Evolutionary conservation across 2,797 vertebrate species (phyloP).

Genomic region (Coregonus sp.): DNA sequence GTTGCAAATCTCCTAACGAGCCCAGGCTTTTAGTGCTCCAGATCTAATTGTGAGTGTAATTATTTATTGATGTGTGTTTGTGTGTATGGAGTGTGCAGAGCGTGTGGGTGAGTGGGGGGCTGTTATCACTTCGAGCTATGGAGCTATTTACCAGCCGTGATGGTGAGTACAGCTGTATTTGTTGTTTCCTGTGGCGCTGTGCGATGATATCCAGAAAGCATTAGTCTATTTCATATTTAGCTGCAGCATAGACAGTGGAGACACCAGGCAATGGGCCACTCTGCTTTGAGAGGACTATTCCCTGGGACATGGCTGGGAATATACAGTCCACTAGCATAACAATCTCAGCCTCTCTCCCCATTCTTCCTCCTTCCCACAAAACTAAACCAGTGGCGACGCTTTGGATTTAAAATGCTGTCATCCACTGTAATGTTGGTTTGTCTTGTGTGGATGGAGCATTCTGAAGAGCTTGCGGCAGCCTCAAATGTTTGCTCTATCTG

Average conservation of each 20-base stretch:
- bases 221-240: constrained; percentile 34
- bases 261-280: not conserved
- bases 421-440: not conserved
- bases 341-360: not conserved
- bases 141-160: constrained; percentile 48
- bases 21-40: constrained; percentile 62
- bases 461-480: not conserved
- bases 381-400: not conserved
- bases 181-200: constrained; percentile 76
- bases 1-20: constrained; percentile 63
- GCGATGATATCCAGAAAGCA: constrained; percentile 68
- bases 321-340: not conserved
- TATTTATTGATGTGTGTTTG: constrained; percentile 82
- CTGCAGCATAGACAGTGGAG: not conserved
- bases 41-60: constrained; percentile 83
- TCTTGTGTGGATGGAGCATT: not conserved
- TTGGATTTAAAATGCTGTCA: not conserved
- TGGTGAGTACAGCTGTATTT: constrained; percentile 77
- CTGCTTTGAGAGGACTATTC: not conserved
- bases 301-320: not conserved
- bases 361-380: not conserved
- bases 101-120: constrained; percentile 33
- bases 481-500: not conserved
- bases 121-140: constrained; percentile 34
- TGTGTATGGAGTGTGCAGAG: not conserved